A percentile compares a stretch with the other conserved stretches of the same genome.
phyloP scores from a whole-genome alignment of 64 coral and sea anemone species.

The Hydrozoanthus tunicans region DNA sequence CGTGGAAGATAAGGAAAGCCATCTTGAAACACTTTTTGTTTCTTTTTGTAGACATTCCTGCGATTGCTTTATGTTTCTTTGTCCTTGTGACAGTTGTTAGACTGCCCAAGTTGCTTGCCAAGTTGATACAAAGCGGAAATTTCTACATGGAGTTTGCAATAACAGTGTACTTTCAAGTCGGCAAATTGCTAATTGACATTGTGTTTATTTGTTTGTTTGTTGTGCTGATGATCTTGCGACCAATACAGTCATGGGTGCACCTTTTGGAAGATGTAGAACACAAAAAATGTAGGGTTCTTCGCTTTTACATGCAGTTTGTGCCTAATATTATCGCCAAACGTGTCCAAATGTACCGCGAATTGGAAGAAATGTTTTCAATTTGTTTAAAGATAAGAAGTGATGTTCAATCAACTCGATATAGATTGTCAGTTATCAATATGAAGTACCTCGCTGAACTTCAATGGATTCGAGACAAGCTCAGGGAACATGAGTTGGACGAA shows the following conservation, averaged over 20 bases:
- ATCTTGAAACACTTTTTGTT: constrained; percentile 85
- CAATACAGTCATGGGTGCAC: constrained; percentile 92
- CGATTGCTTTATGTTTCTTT: constrained; percentile 72
- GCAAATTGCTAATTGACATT: constrained; percentile 77
- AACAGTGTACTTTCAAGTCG: constrained; percentile 73
- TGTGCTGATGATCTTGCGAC: constrained; percentile 87
- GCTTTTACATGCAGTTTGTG: constrained; percentile 85
- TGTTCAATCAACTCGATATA: constrained; percentile 25
- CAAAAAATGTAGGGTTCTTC: constrained; percentile 71
- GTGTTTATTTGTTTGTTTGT: constrained; percentile 84
- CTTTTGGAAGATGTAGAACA: constrained; percentile 95
- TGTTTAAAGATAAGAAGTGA: constrained; percentile 64
- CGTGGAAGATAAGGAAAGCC: constrained; percentile 95
- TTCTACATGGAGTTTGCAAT: constrained; percentile 96
- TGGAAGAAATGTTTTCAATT: constrained; percentile 90
- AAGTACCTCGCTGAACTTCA: constrained; percentile 68
- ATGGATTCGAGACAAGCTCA: constrained; percentile 82
- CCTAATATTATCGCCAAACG: constrained; percentile 81
- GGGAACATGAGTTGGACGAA: constrained; percentile 81
- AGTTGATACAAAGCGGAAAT: constrained; percentile 85
- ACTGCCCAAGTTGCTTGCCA: constrained; percentile 79
- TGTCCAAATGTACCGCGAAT: constrained; percentile 63
- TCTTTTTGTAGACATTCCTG: constrained; percentile 91
- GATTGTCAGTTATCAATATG: constrained; percentile 51
- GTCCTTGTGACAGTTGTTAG: constrained; percentile 79